Conservation (phyloP, 2,888 invertebrate species). For the Exephanes ischioxanthus region DNA sequence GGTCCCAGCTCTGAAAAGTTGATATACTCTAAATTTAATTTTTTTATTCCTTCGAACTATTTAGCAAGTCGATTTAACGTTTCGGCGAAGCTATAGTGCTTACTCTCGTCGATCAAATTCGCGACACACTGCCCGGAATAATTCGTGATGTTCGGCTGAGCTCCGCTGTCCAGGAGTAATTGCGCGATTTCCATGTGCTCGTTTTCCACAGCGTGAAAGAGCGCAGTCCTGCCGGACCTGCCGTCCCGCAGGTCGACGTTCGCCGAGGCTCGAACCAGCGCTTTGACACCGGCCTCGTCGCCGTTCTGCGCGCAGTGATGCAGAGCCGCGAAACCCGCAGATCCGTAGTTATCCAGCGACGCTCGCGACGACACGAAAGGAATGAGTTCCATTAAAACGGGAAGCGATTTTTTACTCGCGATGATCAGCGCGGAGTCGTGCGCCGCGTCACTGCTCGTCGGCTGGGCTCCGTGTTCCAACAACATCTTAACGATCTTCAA, state of each 20-base stretch:
- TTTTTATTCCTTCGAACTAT: constrained; percentile 33
- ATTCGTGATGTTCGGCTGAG: constrained; percentile 75
- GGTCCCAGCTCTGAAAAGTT: not conserved
- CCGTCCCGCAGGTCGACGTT: constrained; percentile 78
- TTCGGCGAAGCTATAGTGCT: constrained; percentile 72
- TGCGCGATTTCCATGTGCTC: constrained; percentile 69
- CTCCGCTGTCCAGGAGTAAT: constrained; percentile 74
- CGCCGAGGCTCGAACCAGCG: constrained; percentile 74
- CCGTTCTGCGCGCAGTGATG: constrained; percentile 79
- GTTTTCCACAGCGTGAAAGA: constrained; percentile 81
- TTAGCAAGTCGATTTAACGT: constrained; percentile 58
- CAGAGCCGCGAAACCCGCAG: constrained; percentile 79
- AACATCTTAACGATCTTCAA: constrained; percentile 75
- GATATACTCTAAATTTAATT: too few species aligned
- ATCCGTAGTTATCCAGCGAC: constrained; percentile 73
- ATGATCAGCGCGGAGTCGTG: constrained; percentile 79
- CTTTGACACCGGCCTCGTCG: constrained; percentile 72
- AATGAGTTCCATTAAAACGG: constrained; percentile 73
- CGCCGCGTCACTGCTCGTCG: constrained; percentile 68
- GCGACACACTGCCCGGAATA: constrained; percentile 79
- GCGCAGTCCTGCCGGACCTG: constrained; percentile 80
- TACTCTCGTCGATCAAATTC: constrained; percentile 73
- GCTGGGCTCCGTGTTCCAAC: constrained; percentile 77
- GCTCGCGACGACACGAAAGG: constrained; percentile 59
- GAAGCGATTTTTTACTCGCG: constrained; percentile 76